A percentile compares a stretch with the other conserved stretches of the same genome.
Conservation (phyloP, 2,888 invertebrate species). For the Celastrina argiolus region DNA sequence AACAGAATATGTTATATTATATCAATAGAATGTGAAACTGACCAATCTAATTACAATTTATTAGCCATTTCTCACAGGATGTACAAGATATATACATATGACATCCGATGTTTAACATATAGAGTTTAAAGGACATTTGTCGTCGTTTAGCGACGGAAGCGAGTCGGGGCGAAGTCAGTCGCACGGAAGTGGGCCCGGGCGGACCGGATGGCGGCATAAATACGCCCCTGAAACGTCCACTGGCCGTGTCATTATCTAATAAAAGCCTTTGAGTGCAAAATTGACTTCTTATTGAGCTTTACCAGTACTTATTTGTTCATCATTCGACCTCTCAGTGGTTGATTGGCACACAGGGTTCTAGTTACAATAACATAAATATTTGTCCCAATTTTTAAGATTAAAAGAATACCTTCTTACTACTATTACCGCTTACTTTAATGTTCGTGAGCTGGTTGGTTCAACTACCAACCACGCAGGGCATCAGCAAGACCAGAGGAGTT, state of each 20-base stretch:
- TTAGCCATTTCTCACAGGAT: neutral
- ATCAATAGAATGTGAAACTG: too few relatives aligned
- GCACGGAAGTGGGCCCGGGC: constrained; percentile 27
- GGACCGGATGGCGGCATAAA: constrained; percentile 24
- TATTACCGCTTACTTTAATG: too few relatives aligned
- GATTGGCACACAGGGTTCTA: too few relatives aligned
- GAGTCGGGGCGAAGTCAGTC: constrained; percentile 26
- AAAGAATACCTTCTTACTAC: too few relatives aligned
- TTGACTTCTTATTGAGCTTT: constrained; percentile 9
- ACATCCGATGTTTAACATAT: constrained; percentile 26
- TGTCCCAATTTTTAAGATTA: too few relatives aligned
- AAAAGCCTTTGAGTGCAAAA: constrained; percentile 21
- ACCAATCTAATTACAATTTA: neutral
- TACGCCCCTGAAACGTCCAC: constrained; percentile 23
- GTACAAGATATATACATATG: constrained; percentile 17
- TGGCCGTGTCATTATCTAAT: constrained; percentile 28
- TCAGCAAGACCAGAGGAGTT: too few relatives aligned
- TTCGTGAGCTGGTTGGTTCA: too few relatives aligned
- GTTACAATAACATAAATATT: too few relatives aligned
- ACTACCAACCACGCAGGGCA: too few relatives aligned
- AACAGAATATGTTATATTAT: too few relatives aligned
- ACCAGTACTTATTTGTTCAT: neutral
- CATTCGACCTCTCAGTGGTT: too few relatives aligned
- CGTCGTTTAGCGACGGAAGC: constrained; percentile 28
- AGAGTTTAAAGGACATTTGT: constrained; percentile 28